phyloP scores from a whole-genome alignment of 1,140 invertebrate genomes.

The Neocloeon triangulifer region DNA sequence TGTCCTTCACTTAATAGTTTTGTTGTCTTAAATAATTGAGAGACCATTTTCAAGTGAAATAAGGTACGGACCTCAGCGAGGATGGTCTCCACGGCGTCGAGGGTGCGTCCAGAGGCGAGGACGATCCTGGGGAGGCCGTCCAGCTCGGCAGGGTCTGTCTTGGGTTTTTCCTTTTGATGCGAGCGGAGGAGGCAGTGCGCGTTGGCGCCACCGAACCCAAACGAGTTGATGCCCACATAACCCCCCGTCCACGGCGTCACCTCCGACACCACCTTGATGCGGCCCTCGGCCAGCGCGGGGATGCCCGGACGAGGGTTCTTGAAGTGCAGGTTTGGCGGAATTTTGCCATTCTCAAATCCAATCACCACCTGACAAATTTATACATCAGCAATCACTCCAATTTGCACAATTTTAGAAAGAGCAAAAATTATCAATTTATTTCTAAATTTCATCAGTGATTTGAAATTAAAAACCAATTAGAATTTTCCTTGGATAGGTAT shows the following conservation, averaged over 20 bases:
- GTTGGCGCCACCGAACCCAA: constrained; percentile 38
- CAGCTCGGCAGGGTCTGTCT: constrained; percentile 20
- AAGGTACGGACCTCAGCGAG: constrained; percentile 31
- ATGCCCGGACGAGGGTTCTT: constrained; percentile 46
- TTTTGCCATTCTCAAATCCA: constrained; percentile 41
- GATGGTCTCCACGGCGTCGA: constrained; percentile 42
- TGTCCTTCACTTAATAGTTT: no score
- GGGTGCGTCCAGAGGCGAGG: constrained; percentile 36
- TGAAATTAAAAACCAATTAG: no score
- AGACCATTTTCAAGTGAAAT: background rate
- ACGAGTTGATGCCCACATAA: constrained; percentile 27
- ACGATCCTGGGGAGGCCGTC: constrained; percentile 37
- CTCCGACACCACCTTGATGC: constrained; percentile 35
- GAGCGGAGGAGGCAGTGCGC: constrained; percentile 39
- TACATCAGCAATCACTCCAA: no score
- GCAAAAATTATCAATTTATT: no score
- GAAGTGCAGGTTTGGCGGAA: constrained; percentile 66
- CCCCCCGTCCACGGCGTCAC: constrained; percentile 34
- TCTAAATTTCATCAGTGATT: no score
- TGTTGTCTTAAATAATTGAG: background rate
- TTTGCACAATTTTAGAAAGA: no score
- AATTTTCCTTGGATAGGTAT: no score
- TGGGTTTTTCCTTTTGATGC: constrained; percentile 24
- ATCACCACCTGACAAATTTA: constrained; percentile 34
- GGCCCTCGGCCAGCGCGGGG: constrained; percentile 36